Base-by-base conservation (phyloP, 2,888 invertebrate genomes). In the Catocala nupta region DNA sequence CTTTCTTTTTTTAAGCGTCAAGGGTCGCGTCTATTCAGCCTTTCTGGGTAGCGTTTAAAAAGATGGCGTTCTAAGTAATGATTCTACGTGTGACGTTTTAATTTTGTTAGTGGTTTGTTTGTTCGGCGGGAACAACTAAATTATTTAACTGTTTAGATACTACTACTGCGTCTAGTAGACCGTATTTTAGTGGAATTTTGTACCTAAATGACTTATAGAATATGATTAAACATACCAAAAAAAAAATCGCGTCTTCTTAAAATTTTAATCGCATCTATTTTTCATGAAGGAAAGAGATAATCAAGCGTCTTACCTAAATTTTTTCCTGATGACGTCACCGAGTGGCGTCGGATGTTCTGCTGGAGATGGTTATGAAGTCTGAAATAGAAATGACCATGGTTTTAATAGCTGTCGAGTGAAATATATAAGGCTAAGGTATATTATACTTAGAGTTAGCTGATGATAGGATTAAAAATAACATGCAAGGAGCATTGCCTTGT, bases 61-160 rank as follows among this genome's bases (percentile, higher is more conserved):
- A 93, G 93, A 92, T 87, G 86, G 79, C 86, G 71, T 86, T 88
- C 86, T 92, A 92, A 93, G 93, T 93, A 93, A 93, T 93, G 92
- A 92, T 89, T 81, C 87, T 86, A 82, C 83, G 59, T 74, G 71
- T 81, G 68, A 63, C 54, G 73, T 72, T 83, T 82, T 81, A 81
- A 82, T 82, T 80, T 81, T 70, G 80, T 77, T 81, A 83, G 83
- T 81, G 83, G 70, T 57, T 61, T 71, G 69, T 70, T 75, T 77
- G 67, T 71, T 66, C 43, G 5, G 43, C 9, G 13, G 8, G 50
- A 51, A 13, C 7, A 16, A 44, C 25, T 7, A 13, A 53, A 71
- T 55, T 61, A 16, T 54, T 69, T 65, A 47, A 52, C n/a, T 45
- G 42, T 43, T 48, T 9, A 55, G 33, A 50, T 52, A 39, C n/a